Percentiles rank a stretch among this genome's conserved stretches.
Evolutionary conservation across 2,888 invertebrate genomes (phyloP).

Genomic region (Diloba caeruleocephala): DNA sequence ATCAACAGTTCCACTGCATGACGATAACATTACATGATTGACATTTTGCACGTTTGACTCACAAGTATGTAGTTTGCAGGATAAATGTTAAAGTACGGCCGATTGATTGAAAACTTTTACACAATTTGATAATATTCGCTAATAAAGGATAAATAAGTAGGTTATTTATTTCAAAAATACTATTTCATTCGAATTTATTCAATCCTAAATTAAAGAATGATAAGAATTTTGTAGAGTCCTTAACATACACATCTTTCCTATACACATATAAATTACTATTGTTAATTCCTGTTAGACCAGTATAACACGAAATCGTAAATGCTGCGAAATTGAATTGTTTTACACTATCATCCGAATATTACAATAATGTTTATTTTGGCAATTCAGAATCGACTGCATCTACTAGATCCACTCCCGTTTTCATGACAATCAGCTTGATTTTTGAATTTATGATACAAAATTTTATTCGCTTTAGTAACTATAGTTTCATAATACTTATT

Average conservation of each 20-base stretch:
- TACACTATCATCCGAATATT: constrained; percentile 50
- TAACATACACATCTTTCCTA: constrained; percentile 35
- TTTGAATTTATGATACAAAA: constrained; percentile 53
- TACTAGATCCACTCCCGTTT: constrained; percentile 54
- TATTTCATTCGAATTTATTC: constrained; percentile 36
- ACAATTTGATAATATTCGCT: constrained; percentile 31
- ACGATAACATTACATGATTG: constrained; percentile 68
- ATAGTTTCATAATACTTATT: constrained; percentile 64
- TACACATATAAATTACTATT: constrained; percentile 32
- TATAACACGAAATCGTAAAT: constrained; percentile 44
- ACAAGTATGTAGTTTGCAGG: constrained; percentile 71
- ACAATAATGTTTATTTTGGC: constrained; percentile 46
- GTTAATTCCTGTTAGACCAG: constrained; percentile 33
- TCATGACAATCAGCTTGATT: constrained; percentile 54
- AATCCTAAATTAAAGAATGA: constrained; percentile 38
- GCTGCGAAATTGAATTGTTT: constrained; percentile 81
- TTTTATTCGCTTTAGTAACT: constrained; percentile 70
- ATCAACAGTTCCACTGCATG: constrained; percentile 81
- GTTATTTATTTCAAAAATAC: constrained; percentile 34
- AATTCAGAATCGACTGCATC: constrained; percentile 55
- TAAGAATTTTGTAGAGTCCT: constrained; percentile 40
- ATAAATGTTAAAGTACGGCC: constrained; percentile 40
- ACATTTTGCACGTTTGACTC: constrained; percentile 77
- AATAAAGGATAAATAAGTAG: constrained; percentile 26
- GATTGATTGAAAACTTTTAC: constrained; percentile 24